These are phyloP conservation scores for Bibio marci DNA, from an alignment of 2,888 invertebrate genomes.

Conservation along the genomic window DNA sequence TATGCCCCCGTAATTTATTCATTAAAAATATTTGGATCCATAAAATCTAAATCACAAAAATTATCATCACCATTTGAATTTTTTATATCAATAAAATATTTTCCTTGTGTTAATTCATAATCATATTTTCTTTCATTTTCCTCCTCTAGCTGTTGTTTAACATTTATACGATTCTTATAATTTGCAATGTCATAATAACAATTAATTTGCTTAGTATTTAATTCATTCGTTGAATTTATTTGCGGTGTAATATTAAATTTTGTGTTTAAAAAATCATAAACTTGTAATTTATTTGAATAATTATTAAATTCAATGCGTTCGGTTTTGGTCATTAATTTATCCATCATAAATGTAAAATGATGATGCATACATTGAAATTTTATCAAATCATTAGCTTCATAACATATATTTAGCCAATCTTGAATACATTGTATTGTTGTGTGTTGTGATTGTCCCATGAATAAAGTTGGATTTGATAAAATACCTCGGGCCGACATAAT, in stretches of 20 bases:
- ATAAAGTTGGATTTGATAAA: constrained; percentile 80
- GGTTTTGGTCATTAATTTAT: constrained; percentile 53
- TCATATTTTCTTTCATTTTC: neutral
- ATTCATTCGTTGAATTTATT: neutral
- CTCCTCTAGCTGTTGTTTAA: neutral
- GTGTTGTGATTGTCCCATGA: constrained; percentile 42
- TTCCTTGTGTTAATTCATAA: neutral
- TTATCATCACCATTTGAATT: neutral
- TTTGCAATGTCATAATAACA: neutral
- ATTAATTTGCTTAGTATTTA: neutral
- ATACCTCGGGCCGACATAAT: constrained; percentile 88
- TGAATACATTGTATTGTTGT: constrained; percentile 65
- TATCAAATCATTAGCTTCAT: constrained; percentile 29
- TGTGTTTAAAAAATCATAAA: constrained; percentile 49
- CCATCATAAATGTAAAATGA: constrained; percentile 91
- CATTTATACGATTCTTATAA: neutral
- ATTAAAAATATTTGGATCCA: too few relatives aligned
- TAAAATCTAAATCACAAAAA: neutral
- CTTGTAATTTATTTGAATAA: constrained; percentile 46
- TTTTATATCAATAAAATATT: neutral
- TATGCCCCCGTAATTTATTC: too few relatives aligned
- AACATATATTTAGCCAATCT: constrained; percentile 61
- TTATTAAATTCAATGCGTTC: constrained; percentile 65
- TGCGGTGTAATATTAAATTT: constrained; percentile 33
- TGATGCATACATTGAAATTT: constrained; percentile 83